Evolutionary conservation across 2,888 invertebrate genomes (phyloP).

Genomic region (Theristus sp.): DNA sequence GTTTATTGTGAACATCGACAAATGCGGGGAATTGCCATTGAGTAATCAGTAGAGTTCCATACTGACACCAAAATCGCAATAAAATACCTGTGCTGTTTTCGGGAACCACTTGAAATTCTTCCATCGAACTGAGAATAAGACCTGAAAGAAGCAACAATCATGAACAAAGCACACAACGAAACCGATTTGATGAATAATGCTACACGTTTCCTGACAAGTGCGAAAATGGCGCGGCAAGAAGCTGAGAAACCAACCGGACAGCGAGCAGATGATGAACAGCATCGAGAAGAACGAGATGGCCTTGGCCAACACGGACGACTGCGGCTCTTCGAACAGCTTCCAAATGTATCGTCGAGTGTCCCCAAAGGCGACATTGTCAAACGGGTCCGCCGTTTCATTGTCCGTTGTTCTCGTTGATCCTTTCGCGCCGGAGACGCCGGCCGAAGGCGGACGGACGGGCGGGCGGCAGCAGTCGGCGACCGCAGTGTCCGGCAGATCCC

Average conservation of each 20-base stretch:
- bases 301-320: conserved; percentile 12
- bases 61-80: too few relatives aligned
- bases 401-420: not conserved
- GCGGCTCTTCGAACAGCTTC: not conserved
- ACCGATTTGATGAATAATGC: too few relatives aligned
- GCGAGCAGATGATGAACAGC: conserved; percentile 23
- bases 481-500: not conserved
- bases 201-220: too few relatives aligned
- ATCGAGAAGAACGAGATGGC: conserved; percentile 21
- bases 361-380: not conserved
- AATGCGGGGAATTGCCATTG: too few relatives aligned
- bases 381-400: not conserved
- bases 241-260: conserved; percentile 12
- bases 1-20: too few relatives aligned
- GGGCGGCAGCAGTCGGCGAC: not conserved
- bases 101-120: not conserved
- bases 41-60: too few relatives aligned
- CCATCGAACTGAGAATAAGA: not conserved
- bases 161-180: too few relatives aligned
- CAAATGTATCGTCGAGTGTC: not conserved
- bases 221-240: too few relatives aligned
- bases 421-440: not conserved
- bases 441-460: not conserved
- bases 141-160: not conserved
- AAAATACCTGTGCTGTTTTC: too few relatives aligned